These are phyloP conservation scores for Camelus bactrianus DNA, from an alignment of 2,113 vertebrate genomes.

Conservation along the genomic window DNA sequence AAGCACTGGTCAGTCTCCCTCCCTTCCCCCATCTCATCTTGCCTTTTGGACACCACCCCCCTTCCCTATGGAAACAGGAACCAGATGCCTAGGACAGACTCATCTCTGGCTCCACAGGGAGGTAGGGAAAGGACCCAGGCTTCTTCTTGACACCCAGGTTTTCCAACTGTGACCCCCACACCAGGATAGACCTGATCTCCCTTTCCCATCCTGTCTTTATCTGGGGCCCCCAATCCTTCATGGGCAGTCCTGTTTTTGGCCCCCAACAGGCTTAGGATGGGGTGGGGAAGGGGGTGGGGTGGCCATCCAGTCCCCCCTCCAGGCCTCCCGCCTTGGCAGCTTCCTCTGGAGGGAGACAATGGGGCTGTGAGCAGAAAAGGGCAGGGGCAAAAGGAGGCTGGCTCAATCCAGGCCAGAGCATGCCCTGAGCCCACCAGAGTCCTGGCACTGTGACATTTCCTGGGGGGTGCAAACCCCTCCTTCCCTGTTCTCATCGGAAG, in stretches of 20 bases:
- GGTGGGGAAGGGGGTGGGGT: slow-evolving; percentile 58
- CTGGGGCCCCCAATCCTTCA: not conserved
- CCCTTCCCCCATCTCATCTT: not conserved
- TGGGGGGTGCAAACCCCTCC: slow-evolving; percentile 62
- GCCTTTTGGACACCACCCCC: not conserved
- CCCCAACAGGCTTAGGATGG: slow-evolving; percentile 40
- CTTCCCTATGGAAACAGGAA: not conserved
- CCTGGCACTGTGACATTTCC: slow-evolving; percentile 80
- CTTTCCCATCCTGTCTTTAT: slow-evolving; percentile 37
- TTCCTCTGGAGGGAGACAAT: slow-evolving; percentile 79
- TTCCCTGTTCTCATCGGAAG: slow-evolving; percentile 44
- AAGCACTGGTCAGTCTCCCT: not conserved
- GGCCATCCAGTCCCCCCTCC: slow-evolving; percentile 34
- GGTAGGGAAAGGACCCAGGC: slow-evolving; percentile 10
- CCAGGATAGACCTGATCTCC: not conserved
- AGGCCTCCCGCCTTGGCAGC: slow-evolving; percentile 77
- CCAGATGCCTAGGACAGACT: not conserved
- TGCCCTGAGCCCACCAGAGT: slow-evolving; percentile 78
- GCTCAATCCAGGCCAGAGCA: slow-evolving; percentile 69
- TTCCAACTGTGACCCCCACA: not conserved
- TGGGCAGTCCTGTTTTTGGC: slow-evolving; percentile 38
- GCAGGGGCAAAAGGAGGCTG: slow-evolving; percentile 80
- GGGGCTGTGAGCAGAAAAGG: slow-evolving; percentile 82
- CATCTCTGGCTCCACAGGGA: not conserved
- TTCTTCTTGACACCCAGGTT: not conserved